Percentiles rank a stretch among this genome's conserved stretches.
Conservation (phyloP, 30 jellyfish, hydroid and myxozoan genomes). For the Catostylus mosaicus region DNA sequence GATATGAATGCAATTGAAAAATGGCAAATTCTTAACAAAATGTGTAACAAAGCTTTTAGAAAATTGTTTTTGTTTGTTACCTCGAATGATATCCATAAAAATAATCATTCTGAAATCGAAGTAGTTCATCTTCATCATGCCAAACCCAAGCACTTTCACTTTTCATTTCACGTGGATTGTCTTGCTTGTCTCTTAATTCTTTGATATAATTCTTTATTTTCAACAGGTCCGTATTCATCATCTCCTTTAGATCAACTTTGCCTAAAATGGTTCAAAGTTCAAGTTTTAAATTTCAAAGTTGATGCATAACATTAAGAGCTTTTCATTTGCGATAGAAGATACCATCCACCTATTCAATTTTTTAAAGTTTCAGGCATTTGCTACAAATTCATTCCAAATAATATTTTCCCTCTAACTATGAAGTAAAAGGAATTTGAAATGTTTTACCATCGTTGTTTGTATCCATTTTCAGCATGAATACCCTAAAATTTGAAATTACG, state of each 20-base stretch:
- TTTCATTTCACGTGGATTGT: conserved; percentile 65
- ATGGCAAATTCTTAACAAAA: too few species aligned
- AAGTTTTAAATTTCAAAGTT: too few species aligned
- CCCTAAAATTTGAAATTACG: conserved; percentile 10
- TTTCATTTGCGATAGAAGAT: too few species aligned
- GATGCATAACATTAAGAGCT: too few species aligned
- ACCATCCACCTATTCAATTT: too few species aligned
- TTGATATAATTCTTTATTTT: conserved; percentile 57
- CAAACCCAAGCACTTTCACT: conserved; percentile 84
- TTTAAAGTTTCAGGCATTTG: too few species aligned
- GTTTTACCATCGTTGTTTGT: conserved; percentile 72
- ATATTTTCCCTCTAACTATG: too few species aligned
- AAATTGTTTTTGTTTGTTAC: conserved; percentile 10
- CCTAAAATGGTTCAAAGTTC: conserved; percentile 54
- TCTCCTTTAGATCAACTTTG: conserved; percentile 65
- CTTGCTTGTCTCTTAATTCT: conserved; percentile 33
- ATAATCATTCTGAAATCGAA: conserved; percentile 79
- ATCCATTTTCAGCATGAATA: conserved; percentile 86
- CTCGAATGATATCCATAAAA: conserved; percentile 84
- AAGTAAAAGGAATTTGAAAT: too few species aligned
- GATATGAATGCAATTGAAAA: too few species aligned
- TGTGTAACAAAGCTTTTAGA: too few species aligned
- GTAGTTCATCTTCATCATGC: conserved; percentile 92
- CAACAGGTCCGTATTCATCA: conserved; percentile 81
- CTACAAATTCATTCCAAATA: too few species aligned